phyloP scores from a whole-genome alignment of 2,888 invertebrate genomes.

The Macroteleia sp. region DNA sequence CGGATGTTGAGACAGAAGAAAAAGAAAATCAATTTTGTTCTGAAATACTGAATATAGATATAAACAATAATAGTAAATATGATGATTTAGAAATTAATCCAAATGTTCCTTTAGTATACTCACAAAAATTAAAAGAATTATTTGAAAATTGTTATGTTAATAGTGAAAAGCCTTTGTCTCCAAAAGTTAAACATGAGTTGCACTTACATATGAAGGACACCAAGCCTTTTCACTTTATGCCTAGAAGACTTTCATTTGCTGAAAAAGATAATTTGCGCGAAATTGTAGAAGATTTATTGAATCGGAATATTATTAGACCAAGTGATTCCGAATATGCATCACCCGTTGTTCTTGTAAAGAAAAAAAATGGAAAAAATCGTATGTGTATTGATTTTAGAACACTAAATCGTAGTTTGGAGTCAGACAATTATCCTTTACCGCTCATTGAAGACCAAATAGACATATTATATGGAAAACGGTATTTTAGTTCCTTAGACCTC shows the following conservation, averaged over 20 bases:
- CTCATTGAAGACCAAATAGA: not conserved
- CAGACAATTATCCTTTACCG: not conserved
- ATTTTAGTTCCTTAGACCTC: too few relatives aligned
- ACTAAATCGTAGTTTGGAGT: not conserved
- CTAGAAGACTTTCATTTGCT: slow-evolving; percentile 8
- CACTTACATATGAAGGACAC: not conserved
- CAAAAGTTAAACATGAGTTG: slow-evolving; percentile 12
- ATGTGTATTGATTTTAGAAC: slow-evolving; percentile 2
- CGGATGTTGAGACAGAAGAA: not conserved
- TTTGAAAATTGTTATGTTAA: slow-evolving; percentile 40
- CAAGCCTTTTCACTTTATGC: slow-evolving; percentile 8
- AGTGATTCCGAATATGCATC: slow-evolving; percentile 9
- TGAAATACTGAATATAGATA: slow-evolving; percentile 10
- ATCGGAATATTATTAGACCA: slow-evolving; percentile 1
- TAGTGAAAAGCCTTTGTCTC: not conserved
- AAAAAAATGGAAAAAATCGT: not conserved
- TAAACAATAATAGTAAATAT: not conserved
- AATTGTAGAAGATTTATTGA: slow-evolving; percentile 1
- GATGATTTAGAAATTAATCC: slow-evolving; percentile 9
- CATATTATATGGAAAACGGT: not conserved
- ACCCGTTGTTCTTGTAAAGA: slow-evolving; percentile 4
- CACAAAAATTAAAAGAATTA: slow-evolving; percentile 14
- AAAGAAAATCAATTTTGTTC: not conserved
- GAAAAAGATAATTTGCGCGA: slow-evolving; percentile 2
- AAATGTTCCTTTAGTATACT: not conserved